Evolutionary conservation across 1,140 invertebrate species (phyloP).

Genomic region (Vanessa atalanta): DNA sequence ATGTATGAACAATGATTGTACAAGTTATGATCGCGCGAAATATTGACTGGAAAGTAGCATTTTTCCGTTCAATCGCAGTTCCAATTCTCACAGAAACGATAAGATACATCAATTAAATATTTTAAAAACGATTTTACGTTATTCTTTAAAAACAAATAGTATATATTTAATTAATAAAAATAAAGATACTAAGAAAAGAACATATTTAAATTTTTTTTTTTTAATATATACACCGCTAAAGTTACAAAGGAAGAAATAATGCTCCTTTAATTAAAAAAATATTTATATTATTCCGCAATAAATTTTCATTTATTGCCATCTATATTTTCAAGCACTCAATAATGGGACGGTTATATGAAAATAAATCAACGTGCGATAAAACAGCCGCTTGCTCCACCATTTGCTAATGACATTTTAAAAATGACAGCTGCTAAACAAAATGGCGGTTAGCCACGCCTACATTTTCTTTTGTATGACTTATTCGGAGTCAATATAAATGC

Average conservation of each 20-base stretch:
- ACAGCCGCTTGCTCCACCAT: constrained; percentile 25
- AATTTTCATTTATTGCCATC: constrained; percentile 23
- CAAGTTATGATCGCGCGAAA: too few relatives aligned
- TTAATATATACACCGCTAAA: too few relatives aligned
- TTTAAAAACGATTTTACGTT: too few relatives aligned
- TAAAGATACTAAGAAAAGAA: too few relatives aligned
- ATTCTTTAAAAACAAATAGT: too few relatives aligned
- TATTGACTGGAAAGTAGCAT: too few relatives aligned
- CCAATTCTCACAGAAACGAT: too few relatives aligned
- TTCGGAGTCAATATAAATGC: not conserved
- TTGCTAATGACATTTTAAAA: constrained; percentile 47
- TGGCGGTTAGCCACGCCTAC: constrained; percentile 34
- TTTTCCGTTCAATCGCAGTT: too few relatives aligned
- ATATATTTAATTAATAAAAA: too few relatives aligned
- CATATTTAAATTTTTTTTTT: too few relatives aligned
- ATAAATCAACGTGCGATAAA: constrained; percentile 34
- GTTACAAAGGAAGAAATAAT: not conserved
- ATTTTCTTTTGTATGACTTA: constrained; percentile 14
- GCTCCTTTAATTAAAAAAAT: not conserved
- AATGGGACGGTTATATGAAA: constrained; percentile 26
- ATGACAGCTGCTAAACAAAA: constrained; percentile 47
- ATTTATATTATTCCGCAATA: not conserved
- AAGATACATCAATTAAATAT: too few relatives aligned
- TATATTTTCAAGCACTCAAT: constrained; percentile 33
- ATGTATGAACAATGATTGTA: too few relatives aligned